Percentiles rank a stretch among this genome's conserved stretches.
phyloP scores from a whole-genome alignment of 2,888 invertebrate species.

The Ochlodes sylvanus region DNA sequence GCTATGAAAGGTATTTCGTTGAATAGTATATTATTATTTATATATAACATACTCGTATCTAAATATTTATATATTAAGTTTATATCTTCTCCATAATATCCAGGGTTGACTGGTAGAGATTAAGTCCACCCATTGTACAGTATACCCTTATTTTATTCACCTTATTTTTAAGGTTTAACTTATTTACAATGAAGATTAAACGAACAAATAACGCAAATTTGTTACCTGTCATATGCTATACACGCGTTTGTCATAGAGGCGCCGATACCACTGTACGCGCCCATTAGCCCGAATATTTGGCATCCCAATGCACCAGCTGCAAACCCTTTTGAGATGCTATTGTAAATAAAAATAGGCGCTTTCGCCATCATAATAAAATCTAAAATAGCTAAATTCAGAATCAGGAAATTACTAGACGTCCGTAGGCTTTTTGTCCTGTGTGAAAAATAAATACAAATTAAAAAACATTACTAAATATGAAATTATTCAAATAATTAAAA shows the following conservation, averaged over 20 bases:
- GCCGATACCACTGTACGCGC: constrained; percentile 92
- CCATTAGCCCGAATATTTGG: constrained; percentile 90
- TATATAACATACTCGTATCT: no score
- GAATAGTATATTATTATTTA: no score
- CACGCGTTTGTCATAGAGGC: constrained; percentile 93
- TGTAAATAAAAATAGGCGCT: constrained; percentile 93
- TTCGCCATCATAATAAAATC: constrained; percentile 96
- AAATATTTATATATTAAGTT: no score
- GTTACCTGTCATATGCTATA: constrained; percentile 92
- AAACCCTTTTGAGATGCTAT: constrained; percentile 91
- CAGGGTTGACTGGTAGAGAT: no score
- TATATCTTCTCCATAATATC: no score
- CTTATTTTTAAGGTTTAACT: no score
- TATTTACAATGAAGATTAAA: no score
- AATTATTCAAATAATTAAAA: background rate
- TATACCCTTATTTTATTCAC: no score
- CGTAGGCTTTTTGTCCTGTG: constrained; percentile 88
- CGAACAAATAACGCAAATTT: background rate
- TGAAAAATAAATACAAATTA: constrained; percentile 40
- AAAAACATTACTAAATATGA: constrained; percentile 12
- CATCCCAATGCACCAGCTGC: constrained; percentile 90
- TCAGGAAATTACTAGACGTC: constrained; percentile 93
- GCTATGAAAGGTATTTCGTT: no score
- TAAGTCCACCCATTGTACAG: no score
- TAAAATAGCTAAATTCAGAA: constrained; percentile 92